These are phyloP conservation scores for Myiagra hebetior DNA, from an alignment of 2,113 vertebrate genomes.

Conservation along the genomic window DNA sequence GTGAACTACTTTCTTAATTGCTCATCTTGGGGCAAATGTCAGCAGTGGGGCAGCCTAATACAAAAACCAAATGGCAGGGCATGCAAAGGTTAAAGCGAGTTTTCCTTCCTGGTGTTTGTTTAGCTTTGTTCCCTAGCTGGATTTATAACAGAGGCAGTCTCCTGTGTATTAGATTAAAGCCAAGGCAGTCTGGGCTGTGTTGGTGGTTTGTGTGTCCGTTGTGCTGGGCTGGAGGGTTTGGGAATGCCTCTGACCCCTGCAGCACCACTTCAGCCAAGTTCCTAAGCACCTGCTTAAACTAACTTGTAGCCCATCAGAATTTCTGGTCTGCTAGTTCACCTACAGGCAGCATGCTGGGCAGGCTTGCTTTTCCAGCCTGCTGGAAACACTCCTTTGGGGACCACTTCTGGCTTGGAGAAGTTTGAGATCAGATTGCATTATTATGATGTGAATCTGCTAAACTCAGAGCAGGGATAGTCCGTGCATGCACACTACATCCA, in stretches of 20 bases:
- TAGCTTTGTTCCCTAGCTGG: neutral
- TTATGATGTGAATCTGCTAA: fast-evolving
- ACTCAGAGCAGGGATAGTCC: neutral
- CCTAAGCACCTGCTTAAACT: neutral
- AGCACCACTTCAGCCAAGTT: neutral
- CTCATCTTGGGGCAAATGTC: neutral
- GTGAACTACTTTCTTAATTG: slow-evolving; percentile 19
- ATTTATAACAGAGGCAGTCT: slow-evolving; percentile 9
- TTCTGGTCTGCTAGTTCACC: neutral
- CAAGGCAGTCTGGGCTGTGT: neutral
- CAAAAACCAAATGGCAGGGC: neutral
- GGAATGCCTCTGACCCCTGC: neutral
- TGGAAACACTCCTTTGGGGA: neutral
- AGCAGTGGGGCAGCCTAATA: neutral
- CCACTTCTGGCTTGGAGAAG: neutral
- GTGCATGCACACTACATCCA: fast-evolving
- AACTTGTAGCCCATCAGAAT: neutral
- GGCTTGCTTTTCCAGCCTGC: neutral
- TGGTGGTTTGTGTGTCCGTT: neutral
- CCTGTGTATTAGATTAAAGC: neutral
- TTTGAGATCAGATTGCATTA: neutral
- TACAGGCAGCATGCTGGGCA: neutral
- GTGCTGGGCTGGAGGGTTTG: neutral
- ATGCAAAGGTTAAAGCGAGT: neutral
- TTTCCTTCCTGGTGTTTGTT: slow-evolving; percentile 38